Evolutionary conservation across 2,888 invertebrate species (phyloP).

Genomic region (Allacma fusca): DNA sequence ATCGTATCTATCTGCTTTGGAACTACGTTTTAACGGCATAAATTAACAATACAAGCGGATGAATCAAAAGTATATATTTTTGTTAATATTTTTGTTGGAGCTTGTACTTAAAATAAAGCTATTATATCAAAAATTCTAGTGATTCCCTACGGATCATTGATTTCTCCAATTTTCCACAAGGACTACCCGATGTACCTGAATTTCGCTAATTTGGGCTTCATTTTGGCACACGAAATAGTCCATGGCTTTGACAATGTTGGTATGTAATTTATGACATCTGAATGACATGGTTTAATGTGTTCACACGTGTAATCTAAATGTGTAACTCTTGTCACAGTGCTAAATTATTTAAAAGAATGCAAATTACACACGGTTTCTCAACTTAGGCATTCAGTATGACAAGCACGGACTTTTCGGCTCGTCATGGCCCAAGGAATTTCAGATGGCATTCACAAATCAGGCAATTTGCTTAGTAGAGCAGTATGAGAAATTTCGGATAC

Average conservation of each 20-base stretch:
- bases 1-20: no score
- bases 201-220: constrained; percentile 63
- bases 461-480: constrained; percentile 63
- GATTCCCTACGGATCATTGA: constrained; percentile 64
- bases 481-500: constrained; percentile 62
- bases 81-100: no score
- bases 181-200: constrained; percentile 64
- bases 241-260: constrained; percentile 63
- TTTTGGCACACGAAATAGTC: constrained; percentile 64
- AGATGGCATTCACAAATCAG: constrained; percentile 62
- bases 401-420: constrained; percentile 63
- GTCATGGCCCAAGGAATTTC: constrained; percentile 63
- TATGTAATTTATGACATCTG: constrained; percentile 46
- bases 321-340: no score
- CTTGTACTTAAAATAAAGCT: no score
- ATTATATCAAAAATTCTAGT: constrained; percentile 62
- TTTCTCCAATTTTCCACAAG: constrained; percentile 63
- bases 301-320: no score
- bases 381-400: constrained; percentile 63
- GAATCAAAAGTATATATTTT: no score
- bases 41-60: no score
- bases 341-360: not conserved
- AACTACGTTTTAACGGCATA: no score
- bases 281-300: no score
- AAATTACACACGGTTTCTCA: not conserved